These are phyloP conservation scores for Urocolius indicus DNA, from an alignment of 2,113 vertebrate species.

Conservation along the genomic window DNA sequence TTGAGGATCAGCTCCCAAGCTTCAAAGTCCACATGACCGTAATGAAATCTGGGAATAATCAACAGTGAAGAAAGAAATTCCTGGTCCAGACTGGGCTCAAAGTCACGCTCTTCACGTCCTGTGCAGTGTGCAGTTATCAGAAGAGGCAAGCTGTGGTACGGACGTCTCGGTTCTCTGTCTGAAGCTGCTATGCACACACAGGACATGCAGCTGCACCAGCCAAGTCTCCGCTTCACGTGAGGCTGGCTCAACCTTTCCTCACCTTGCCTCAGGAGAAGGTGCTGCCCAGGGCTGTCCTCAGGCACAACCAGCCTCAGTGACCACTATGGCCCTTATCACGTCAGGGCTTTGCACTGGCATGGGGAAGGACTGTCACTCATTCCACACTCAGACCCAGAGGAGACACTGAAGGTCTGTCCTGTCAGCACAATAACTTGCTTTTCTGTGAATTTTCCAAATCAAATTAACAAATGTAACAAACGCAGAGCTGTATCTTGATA, in stretches of 20 bases:
- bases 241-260: neutral
- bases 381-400: neutral
- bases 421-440: neutral
- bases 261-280: neutral
- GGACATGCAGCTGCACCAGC: neutral
- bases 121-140: neutral
- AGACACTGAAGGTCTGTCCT: neutral
- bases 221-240: neutral
- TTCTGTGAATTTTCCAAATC: neutral
- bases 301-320: neutral
- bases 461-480: neutral
- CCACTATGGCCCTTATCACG: neutral
- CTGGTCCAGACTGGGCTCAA: neutral
- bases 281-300: conserved; percentile 44
- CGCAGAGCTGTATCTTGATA: neutral
- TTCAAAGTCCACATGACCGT: neutral
- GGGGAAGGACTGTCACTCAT: neutral
- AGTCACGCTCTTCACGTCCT: neutral
- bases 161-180: neutral
- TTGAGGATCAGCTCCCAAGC: neutral
- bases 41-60: neutral
- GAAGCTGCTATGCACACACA: neutral
- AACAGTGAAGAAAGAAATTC: neutral
- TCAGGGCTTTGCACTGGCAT: neutral
- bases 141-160: neutral